phyloP scores from a whole-genome alignment of 2,888 invertebrate genomes.

The Saturnia japonica region DNA sequence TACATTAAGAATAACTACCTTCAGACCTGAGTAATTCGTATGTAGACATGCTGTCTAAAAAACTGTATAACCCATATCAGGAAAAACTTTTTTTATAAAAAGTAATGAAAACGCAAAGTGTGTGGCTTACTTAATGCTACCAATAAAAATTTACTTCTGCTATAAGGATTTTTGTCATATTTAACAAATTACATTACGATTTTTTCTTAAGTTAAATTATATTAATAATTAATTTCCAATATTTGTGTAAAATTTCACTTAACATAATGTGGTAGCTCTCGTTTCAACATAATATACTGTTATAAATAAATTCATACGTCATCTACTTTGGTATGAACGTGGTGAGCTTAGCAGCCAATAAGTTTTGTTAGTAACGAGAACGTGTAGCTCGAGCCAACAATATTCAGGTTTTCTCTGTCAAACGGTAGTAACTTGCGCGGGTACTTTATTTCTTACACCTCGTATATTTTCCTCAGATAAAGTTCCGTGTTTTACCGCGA shows the following conservation, averaged over 20 bases:
- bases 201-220: not conserved
- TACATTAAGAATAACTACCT: not conserved
- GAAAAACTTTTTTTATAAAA: not conserved
- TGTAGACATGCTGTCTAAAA: not conserved
- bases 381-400: slow-evolving; percentile 26
- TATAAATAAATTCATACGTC: slow-evolving; percentile 26
- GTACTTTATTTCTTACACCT: slow-evolving; percentile 42
- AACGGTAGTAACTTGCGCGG: slow-evolving; percentile 42
- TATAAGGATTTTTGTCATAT: too few species aligned
- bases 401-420: slow-evolving; percentile 39
- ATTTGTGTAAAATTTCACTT: slow-evolving; percentile 56
- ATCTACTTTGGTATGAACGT: slow-evolving; percentile 28
- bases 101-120: not conserved
- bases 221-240: slow-evolving; percentile 45
- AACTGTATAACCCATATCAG: not conserved
- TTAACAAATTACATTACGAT: too few species aligned
- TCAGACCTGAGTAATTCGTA: not conserved
- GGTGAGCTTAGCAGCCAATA: slow-evolving; percentile 30
- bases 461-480: slow-evolving; percentile 38
- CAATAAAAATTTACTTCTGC: not conserved
- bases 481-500: slow-evolving; percentile 24
- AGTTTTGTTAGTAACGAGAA: slow-evolving; percentile 38
- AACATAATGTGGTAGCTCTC: slow-evolving; percentile 47
- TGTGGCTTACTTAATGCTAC: not conserved
- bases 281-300: slow-evolving; percentile 37